A percentile compares a stretch with the other conserved stretches of the same genome.
Conservation (phyloP, 2,888 invertebrate species). For the Phania funesta region DNA sequence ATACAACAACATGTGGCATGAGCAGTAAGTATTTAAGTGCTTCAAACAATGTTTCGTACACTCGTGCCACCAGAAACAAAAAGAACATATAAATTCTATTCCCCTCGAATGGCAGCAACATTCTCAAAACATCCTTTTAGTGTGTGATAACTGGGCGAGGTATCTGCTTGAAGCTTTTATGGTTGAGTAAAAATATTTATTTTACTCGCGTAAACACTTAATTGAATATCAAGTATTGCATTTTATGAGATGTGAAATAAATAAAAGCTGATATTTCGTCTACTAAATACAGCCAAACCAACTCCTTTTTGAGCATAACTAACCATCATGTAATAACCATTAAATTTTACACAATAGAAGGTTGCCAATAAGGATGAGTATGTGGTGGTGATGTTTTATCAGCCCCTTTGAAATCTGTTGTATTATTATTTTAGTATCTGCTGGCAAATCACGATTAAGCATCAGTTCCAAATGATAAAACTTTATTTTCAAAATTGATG, state of each 20-base stretch:
- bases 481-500: too few species aligned
- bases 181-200: background rate
- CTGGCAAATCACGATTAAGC: too few species aligned
- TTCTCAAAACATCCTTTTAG: background rate
- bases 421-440: too few species aligned
- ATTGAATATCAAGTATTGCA: background rate
- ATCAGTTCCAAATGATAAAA: too few species aligned
- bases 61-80: background rate
- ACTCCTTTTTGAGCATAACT: too few species aligned
- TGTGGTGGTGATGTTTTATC: too few species aligned
- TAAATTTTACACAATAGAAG: too few species aligned
- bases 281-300: background rate
- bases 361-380: too few species aligned
- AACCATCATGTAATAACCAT: too few species aligned
- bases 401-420: too few species aligned
- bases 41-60: background rate
- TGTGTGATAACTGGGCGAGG: background rate
- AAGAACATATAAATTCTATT: background rate
- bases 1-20: background rate
- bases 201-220: background rate
- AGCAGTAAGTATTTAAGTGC: background rate
- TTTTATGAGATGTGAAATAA: background rate
- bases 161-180: background rate
- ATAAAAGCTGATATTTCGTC: background rate
- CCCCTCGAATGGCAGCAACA: background rate